Evolutionary conservation across 37 sponge, comb jelly and placozoan genomes (phyloP), one percentile per base, ranked within the genome.

Genomic region (Diacarnus erythraeanus): DNA sequence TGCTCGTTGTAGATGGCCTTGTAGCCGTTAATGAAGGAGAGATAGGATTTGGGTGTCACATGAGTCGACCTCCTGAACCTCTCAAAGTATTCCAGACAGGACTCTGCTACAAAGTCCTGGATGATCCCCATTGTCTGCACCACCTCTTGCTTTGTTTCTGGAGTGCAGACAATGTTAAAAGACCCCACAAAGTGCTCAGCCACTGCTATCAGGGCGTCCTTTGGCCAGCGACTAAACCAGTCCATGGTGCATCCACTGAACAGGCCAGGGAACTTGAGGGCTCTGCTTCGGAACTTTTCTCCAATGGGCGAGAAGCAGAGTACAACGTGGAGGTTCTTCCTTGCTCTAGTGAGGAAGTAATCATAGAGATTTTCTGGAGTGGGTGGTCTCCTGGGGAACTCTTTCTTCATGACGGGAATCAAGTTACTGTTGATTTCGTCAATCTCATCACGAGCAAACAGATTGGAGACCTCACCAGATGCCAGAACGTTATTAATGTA

Each of bases 181-280:
- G 70, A 37, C 51, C 82, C 75, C 2, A 98, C 64, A 69, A 96
- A 98, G 80, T 98, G 97, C 71, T 96, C 86, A 42, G 99, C 97
- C 5, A 98, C 99, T n/a, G 97, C 99, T 40, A 94, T 84, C 51
- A 98, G 85, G 29, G 99, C 99, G 74, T 98, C 99, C 68, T 98
- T 98, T 64, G 99, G 99, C 99, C 99, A 98, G 41, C 99, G 97
- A 84, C 90, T 96, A 84, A 98, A 98, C 99, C 99, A 98, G 82
- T 98, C 99, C 99, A 98, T 98, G 21, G 99, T 98, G 72, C 99
- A 96, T 27, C 99, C 99, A 75, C 94, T 94, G 83, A 98, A 93
- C 31, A 98, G 87, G n/a, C 97, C 99, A 18, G 99, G 99, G 83
- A 98, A 98, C 84, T 98, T 98, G 43, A 98, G 87, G 31, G 94